Conservation (phyloP, 2,797 vertebrate genomes). For the Oreonectes daqikongensis region DNA sequence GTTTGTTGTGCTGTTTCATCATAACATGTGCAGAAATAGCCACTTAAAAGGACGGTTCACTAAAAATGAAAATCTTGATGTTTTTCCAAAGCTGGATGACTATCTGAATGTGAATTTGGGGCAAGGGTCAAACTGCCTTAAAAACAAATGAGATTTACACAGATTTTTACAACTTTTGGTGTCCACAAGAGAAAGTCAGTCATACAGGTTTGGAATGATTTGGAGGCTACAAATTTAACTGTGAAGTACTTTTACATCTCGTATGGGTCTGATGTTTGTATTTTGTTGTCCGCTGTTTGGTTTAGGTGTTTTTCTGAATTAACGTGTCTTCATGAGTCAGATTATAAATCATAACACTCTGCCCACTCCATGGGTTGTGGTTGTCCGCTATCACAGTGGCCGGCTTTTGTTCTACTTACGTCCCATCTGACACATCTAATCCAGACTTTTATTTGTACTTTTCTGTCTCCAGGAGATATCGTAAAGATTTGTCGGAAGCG, state of each 20-base stretch:
- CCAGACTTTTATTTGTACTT: conserved; percentile 59
- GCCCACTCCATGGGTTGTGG: conserved; percentile 5
- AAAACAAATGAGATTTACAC: too few relatives aligned
- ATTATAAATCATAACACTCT: conserved; percentile 51
- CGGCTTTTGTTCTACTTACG: conserved; percentile 61
- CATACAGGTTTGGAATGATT: background rate
- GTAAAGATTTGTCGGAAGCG: conserved; percentile 12
- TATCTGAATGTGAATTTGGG: background rate
- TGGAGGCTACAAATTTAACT: background rate
- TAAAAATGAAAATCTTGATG: background rate
- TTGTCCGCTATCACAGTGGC: conserved; percentile 63
- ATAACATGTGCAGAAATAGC: too few relatives aligned
- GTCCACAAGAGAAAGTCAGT: background rate
- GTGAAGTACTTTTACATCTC: background rate
- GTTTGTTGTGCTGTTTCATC: conserved; percentile 5
- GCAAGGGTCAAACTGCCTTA: too few relatives aligned
- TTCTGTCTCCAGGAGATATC: conserved; percentile 53
- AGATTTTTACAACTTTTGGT: background rate
- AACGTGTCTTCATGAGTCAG: conserved; percentile 52
- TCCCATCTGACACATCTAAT: conserved; percentile 54
- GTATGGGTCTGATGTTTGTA: background rate
- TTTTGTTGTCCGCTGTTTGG: background rate
- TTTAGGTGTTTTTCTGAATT: background rate
- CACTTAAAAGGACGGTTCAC: background rate
- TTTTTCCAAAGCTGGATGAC: background rate